Conservation (phyloP, 1,140 invertebrate genomes). For the Orussus abietinus region DNA sequence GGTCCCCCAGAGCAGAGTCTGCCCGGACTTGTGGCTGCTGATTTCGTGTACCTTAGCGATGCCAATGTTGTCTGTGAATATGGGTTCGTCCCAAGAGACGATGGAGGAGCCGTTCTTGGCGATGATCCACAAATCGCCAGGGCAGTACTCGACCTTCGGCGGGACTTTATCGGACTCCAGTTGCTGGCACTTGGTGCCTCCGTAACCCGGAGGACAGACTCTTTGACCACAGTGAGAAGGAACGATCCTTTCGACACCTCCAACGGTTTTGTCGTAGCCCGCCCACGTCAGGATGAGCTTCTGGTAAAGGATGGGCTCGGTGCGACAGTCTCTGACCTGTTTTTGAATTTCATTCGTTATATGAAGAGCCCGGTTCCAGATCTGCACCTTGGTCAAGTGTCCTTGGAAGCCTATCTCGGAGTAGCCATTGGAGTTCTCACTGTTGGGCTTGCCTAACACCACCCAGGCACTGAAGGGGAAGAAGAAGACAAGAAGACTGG, state of each 20-base stretch:
- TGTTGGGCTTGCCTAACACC: slow-evolving; percentile 83
- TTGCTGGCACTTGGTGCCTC: slow-evolving; percentile 78
- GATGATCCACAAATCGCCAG: slow-evolving; percentile 90
- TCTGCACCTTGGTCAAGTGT: slow-evolving; percentile 88
- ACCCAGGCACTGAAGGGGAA: slow-evolving; percentile 76
- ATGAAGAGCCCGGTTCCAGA: slow-evolving; percentile 88
- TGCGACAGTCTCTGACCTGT: slow-evolving; percentile 86
- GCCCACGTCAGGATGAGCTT: slow-evolving; percentile 87
- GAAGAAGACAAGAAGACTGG: no score
- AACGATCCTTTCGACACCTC: slow-evolving; percentile 87
- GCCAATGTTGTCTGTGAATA: slow-evolving; percentile 84
- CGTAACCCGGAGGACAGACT: slow-evolving; percentile 80
- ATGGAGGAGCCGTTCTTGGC: slow-evolving; percentile 87
- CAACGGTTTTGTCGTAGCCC: slow-evolving; percentile 82
- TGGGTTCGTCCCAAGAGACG: slow-evolving; percentile 92
- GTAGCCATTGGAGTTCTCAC: slow-evolving; percentile 69
- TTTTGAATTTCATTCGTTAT: slow-evolving; percentile 91
- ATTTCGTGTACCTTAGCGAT: slow-evolving; percentile 77
- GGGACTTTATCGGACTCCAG: slow-evolving; percentile 79
- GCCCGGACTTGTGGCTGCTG: slow-evolving; percentile 83
- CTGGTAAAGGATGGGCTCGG: slow-evolving; percentile 83
- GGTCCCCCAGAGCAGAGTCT: slow-evolving; percentile 87
- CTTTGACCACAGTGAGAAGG: slow-evolving; percentile 88
- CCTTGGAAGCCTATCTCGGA: slow-evolving; percentile 91
- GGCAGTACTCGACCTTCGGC: slow-evolving; percentile 84